Base-by-base conservation (phyloP, 2,113 vertebrate genomes). In the Murina feae region DNA sequence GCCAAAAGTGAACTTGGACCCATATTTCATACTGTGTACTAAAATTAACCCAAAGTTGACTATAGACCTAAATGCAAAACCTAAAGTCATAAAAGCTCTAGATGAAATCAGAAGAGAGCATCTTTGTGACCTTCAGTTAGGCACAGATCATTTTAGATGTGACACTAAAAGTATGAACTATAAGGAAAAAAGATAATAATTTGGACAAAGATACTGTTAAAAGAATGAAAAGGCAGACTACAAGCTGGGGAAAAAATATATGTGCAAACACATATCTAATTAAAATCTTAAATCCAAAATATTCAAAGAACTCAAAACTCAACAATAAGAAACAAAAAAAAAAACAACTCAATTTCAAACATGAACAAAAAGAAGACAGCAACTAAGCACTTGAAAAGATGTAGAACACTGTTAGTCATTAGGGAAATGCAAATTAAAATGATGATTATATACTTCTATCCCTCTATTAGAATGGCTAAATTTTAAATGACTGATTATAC, bases 381-480 rank as follows among this genome's bases (percentile, higher is more conserved):
- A 85, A 44, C 44, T 74, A 83, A 42, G 6, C 11, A 76, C 20
- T 35, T 55, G 30, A 51, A 79, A 94, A 76, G 1, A 42, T 94
- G 28, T 71, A 74, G 20, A 30, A n/a, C 25, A 35, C 37, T 5
- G 1, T 53, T 74, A n/a, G 39, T 66, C 47, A 93, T 86, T 74
- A 68, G 13, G 16, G 69, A 93, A 91, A 88, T 92, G 8, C 0
- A 86, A 93, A 78, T 89, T 85, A 76, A 87, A 90, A 85, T 42
- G 63, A 49, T 5, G 53, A 63, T 47, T 37, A 55, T 18, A 63
- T 85, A 58, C 7, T 71, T 53, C 16, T 84, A 21, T 78, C 28
- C 2, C 71, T 85, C 9, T 71, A 30, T 82, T 66, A 78, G 23
- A 89, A 72, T 69, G 20, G 18, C 13, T 58, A 93, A 68, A 91